These are phyloP conservation scores for Saturnia japonica DNA, from an alignment of 2,888 invertebrate species.

Conservation along the genomic window DNA sequence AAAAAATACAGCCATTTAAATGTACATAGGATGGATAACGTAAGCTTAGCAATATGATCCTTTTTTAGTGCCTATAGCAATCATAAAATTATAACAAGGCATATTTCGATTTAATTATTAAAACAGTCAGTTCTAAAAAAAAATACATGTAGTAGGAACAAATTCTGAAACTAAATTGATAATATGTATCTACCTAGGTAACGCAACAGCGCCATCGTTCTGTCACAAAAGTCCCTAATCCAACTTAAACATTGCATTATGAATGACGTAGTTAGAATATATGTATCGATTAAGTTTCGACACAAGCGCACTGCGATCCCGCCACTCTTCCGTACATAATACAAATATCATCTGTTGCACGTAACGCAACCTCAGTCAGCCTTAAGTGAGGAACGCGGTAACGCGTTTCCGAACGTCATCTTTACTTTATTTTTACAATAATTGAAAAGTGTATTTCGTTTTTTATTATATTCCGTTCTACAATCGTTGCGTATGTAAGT, in stretches of 20 bases:
- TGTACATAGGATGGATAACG: no score
- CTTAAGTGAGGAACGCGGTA: slow-evolving; percentile 51
- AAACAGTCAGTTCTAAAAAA: background rate
- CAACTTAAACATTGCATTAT: slow-evolving; percentile 24
- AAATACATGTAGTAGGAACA: no score
- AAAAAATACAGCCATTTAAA: no score
- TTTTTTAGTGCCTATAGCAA: no score
- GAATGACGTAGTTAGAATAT: slow-evolving; percentile 40
- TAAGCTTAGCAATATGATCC: no score
- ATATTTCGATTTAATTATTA: no score
- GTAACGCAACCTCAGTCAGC: slow-evolving; percentile 62
- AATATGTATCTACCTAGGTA: no score
- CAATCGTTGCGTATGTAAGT: slow-evolving; percentile 27
- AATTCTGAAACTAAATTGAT: no score
- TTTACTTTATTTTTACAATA: slow-evolving; percentile 50
- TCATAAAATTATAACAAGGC: no score
- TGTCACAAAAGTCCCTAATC: slow-evolving; percentile 10
- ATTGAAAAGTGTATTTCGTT: slow-evolving; percentile 19
- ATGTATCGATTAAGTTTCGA: slow-evolving; percentile 64
- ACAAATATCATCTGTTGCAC: slow-evolving; percentile 76
- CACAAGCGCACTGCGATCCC: slow-evolving; percentile 58
- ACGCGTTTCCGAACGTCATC: slow-evolving; percentile 49
- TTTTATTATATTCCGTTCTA: slow-evolving; percentile 6
- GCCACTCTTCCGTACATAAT: slow-evolving; percentile 44
- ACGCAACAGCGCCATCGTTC: background rate